Conservation (phyloP, 30 jellyfish, hydroid and myxozoan genomes). For the Catostylus mosaicus region DNA sequence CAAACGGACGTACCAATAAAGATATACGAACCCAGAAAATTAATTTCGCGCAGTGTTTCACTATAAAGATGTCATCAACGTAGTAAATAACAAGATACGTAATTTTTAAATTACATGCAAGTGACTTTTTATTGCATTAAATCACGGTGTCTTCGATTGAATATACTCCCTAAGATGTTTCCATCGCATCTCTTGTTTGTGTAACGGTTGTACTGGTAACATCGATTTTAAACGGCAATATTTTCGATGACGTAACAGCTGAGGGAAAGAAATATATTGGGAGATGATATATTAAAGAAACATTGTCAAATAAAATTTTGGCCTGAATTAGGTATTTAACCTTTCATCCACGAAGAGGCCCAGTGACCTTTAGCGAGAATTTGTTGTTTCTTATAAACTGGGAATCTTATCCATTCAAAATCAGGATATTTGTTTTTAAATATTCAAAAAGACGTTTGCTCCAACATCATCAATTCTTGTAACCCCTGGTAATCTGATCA, state of each 20-base stretch:
- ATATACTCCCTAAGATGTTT: slow-evolving; percentile 38
- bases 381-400: too few relatives aligned
- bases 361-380: too few relatives aligned
- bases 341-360: too few relatives aligned
- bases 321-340: too few relatives aligned
- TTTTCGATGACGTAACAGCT: slow-evolving; percentile 63
- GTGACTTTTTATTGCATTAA: neutral
- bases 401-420: too few relatives aligned
- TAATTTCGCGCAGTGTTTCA: neutral
- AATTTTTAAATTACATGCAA: neutral
- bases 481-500: too few relatives aligned
- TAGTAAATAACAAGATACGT: neutral
- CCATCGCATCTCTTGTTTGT: slow-evolving; percentile 81
- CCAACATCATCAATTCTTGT: too few relatives aligned
- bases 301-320: too few relatives aligned
- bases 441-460: too few relatives aligned
- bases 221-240: slow-evolving; percentile 60
- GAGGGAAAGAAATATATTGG: neutral
- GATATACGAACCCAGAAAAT: neutral
- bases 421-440: too few relatives aligned
- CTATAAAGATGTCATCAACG: neutral
- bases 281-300: too few relatives aligned
- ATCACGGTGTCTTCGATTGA: neutral
- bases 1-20: too few relatives aligned
- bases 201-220: slow-evolving; percentile 64